A percentile compares a stretch with the other conserved stretches of the same genome.
Evolutionary conservation across 2,888 invertebrate species (phyloP).

Genomic region (Melanotus villosus): DNA sequence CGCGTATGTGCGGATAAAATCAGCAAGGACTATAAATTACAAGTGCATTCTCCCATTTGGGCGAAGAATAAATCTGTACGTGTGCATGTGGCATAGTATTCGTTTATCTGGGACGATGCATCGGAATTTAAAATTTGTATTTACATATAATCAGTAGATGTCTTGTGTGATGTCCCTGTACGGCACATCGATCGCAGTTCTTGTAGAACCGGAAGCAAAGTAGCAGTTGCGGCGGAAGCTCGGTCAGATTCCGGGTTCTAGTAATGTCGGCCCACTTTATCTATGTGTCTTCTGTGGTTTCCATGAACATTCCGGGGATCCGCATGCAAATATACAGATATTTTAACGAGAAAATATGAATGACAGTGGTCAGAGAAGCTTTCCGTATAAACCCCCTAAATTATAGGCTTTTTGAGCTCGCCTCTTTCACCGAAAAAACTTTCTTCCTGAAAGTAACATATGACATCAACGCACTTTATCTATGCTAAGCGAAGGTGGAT

Average conservation of each 20-base stretch:
- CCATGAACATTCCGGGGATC: constrained; percentile 27
- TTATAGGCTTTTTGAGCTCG: constrained; percentile 18
- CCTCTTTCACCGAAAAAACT: constrained; percentile 19
- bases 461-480: constrained; percentile 19
- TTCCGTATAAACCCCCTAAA: constrained; percentile 26
- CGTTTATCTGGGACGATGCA: constrained; percentile 25
- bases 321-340: constrained; percentile 41
- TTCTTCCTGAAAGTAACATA: constrained; percentile 29
- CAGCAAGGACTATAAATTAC: constrained; percentile 15
- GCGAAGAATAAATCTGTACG: constrained; percentile 15
- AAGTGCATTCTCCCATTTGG: not conserved
- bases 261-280: constrained; percentile 37
- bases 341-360: constrained; percentile 44
- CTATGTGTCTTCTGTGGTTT: constrained; percentile 43
- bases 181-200: constrained; percentile 30
- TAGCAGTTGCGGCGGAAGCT: constrained; percentile 35
- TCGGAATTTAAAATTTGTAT: constrained; percentile 33
- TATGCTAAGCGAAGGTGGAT: constrained; percentile 20
- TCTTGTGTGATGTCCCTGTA: constrained; percentile 32
- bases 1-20: constrained; percentile 20
- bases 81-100: constrained; percentile 11
- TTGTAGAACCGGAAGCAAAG: constrained; percentile 33
- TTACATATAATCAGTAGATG: constrained; percentile 36
- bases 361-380: constrained; percentile 38
- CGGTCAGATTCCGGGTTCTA: constrained; percentile 43